Conservation (phyloP, 2,113 vertebrate species). For the Boulengeromyrus knoepffleri region DNA sequence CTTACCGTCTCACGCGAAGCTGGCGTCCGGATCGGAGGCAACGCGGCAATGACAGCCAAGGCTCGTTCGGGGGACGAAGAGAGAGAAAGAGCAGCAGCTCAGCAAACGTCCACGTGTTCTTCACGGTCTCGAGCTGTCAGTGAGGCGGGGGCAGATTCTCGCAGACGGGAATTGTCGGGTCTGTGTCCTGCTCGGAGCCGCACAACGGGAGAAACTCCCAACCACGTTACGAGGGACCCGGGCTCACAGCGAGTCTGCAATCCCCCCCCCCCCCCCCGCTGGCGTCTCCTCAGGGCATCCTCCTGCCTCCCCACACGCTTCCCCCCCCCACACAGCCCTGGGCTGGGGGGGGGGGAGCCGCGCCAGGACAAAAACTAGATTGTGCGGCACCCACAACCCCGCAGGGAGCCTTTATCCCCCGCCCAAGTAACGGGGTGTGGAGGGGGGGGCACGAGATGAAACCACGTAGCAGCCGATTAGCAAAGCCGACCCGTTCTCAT, state of each 20-base stretch:
- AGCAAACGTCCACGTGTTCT: background rate
- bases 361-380: conserved; percentile 40
- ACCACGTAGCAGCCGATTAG: background rate
- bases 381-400: conserved; percentile 34
- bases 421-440: background rate
- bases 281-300: conserved; percentile 95
- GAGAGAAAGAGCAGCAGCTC: background rate
- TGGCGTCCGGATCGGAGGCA: background rate
- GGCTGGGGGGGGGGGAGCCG: conserved; percentile 42
- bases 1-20: background rate
- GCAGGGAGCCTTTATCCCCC: background rate
- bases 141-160: background rate
- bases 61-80: background rate
- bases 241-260: conserved; percentile 36
- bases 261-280: conserved; percentile 26
- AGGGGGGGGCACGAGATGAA: background rate
- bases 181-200: background rate
- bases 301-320: no score
- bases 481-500: background rate
- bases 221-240: conserved; percentile 32
- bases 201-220: conserved; percentile 34
- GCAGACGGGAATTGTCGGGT: background rate
- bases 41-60: background rate
- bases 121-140: background rate
- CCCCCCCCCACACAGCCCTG: conserved; percentile 67